Percentiles rank a stretch among this genome's conserved stretches.
Conservation (phyloP, 2,113 vertebrate species). For the Catharus minimus region DNA sequence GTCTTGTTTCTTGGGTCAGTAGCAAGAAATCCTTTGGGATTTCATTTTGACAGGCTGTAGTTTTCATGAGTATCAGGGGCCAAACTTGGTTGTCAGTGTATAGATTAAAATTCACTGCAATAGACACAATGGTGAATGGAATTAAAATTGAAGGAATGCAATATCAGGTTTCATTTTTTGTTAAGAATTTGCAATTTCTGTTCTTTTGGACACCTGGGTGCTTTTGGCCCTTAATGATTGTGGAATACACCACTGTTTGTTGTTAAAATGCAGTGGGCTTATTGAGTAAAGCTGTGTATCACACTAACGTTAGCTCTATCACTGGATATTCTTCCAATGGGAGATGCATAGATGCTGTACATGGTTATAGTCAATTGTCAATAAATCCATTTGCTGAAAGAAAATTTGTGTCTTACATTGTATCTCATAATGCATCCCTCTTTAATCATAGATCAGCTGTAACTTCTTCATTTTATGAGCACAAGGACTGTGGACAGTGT, state of each 20-base stretch:
- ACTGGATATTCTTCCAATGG: constrained; percentile 75
- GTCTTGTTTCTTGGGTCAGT: not conserved
- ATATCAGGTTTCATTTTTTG: not conserved
- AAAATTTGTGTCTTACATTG: constrained; percentile 4
- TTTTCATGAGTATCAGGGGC: not conserved
- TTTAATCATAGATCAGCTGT: not conserved
- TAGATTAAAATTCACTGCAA: not conserved
- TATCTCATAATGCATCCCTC: not conserved
- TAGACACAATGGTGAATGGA: not conserved
- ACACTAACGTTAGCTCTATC: constrained; percentile 58
- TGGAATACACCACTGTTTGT: constrained; percentile 35
- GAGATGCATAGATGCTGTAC: constrained; percentile 72
- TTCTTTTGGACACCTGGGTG: not conserved
- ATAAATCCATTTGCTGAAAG: constrained; percentile 70
- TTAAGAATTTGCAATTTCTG: not conserved
- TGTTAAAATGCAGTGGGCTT: constrained; percentile 31
- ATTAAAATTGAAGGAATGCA: not conserved
- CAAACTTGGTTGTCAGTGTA: not conserved
- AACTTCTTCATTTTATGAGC: not conserved
- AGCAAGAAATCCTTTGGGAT: not conserved
- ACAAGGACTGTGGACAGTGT: not conserved
- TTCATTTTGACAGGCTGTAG: not conserved
- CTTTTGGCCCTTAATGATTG: not conserved
- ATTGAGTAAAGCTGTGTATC: constrained; percentile 56
- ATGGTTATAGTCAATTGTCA: constrained; percentile 67